Conservation (phyloP, 2,113 vertebrate genomes). For the Rallus limicola region DNA sequence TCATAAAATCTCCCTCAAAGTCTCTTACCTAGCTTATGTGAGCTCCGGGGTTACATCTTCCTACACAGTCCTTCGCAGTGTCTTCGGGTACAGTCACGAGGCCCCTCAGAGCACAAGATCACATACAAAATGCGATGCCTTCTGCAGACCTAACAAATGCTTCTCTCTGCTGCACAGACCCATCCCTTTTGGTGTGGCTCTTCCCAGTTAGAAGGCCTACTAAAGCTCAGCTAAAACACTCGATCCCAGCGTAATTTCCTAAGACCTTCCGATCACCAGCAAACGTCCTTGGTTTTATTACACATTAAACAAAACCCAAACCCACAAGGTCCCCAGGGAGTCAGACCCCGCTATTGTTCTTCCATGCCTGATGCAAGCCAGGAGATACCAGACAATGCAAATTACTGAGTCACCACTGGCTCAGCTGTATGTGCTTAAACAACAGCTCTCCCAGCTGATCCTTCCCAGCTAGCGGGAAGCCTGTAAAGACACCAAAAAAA, state of each 20-base stretch:
- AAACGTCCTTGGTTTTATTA: constrained; percentile 54
- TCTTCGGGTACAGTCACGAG: constrained; percentile 24
- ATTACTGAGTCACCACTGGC: constrained; percentile 34
- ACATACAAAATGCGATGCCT: constrained; percentile 26
- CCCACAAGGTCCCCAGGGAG: constrained; percentile 5
- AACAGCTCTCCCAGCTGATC: constrained; percentile 64
- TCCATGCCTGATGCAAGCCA: constrained; percentile 58
- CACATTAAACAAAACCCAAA: constrained; percentile 22
- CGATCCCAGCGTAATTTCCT: constrained; percentile 20
- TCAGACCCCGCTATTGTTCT: constrained; percentile 56
- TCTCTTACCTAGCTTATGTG: constrained; percentile 21
- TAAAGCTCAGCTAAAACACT: constrained; percentile 52
- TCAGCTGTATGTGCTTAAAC: constrained; percentile 64
- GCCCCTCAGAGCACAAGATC: constrained; percentile 15
- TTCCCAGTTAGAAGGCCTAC: constrained; percentile 22
- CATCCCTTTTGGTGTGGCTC: constrained; percentile 9
- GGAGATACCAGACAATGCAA: constrained; percentile 53
- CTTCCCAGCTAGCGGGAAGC: constrained; percentile 38
- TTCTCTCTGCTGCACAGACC: not conserved
- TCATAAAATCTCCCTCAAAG: not conserved
- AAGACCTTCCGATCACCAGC: constrained; percentile 9
- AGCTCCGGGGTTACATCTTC: not conserved
- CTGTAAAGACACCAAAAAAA: not conserved
- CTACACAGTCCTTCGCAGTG: not conserved
- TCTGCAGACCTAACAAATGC: constrained; percentile 15